Base-by-base conservation (phyloP, 2,113 vertebrate genomes). In the Eulemur rufifrons region DNA sequence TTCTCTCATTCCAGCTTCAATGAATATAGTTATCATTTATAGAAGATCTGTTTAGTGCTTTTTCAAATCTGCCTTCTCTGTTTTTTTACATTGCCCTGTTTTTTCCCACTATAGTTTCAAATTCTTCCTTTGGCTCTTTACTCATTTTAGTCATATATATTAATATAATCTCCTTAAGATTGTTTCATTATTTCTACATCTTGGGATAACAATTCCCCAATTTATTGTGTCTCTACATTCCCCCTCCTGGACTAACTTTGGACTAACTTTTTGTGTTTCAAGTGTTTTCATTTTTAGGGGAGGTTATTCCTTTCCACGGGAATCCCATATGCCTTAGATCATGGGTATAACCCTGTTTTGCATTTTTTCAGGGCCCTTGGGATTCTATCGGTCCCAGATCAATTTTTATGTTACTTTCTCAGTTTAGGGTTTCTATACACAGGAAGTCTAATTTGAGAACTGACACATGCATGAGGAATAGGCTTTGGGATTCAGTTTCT, bases 141-240 rank as follows among this genome's bases (percentile, higher is more conserved):
- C 17, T 69, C 64, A 76, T 82, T 94, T 88, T 88, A 78, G 54
- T 63, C 63, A 95, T 47, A 78, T 25, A 20, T 54, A 54, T 69
- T 88, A 84, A 85, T 95, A 69, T 64, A 90, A 88, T 91, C 42
- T 95, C 82, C 32, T 82, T 87, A n/a, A 80, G 11, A 86, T 42
- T 37, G 14, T 83, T 63, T 34, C 81, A 80, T 73, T 78, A 69
- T 90, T 92, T 91, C 81, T 68, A 47, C 18, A 83, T 54, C 50
- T n/a, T 45, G n/a, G n/a, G 14, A 15, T 73, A 59, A 14, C 68
- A 89, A 20, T 78, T 83, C 47, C 78, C 20, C 21, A 89, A 54
- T 61, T 54, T 78, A 81, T 73, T 96, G 4, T 95, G 61, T 76
- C 76, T 89, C 37, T 14, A 69, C 37, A 63, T 71, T 91, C 68